Evolutionary conservation across 2,797 vertebrate genomes (phyloP).

Genomic region (Cossypha heuglini): DNA sequence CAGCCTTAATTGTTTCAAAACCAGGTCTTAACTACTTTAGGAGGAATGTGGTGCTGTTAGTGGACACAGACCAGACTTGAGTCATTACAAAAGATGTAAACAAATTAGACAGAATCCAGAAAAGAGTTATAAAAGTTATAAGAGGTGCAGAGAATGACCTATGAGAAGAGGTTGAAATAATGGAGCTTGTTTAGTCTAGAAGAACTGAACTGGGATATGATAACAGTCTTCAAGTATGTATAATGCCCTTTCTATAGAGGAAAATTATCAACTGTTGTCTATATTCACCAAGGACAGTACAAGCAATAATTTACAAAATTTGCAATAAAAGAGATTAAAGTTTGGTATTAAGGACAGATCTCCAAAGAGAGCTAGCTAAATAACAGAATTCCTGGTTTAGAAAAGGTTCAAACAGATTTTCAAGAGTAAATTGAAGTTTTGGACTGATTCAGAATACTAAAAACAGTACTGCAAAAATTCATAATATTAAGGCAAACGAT

Average conservation of each 20-base stretch:
- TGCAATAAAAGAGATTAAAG: not conserved
- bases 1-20: constrained; percentile 1
- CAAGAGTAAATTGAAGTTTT: not conserved
- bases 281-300: not conserved
- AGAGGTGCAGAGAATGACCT: not conserved
- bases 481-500: not conserved
- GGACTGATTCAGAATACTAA: not conserved
- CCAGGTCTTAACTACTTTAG: not conserved
- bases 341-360: not conserved
- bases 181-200: constrained; percentile 48
- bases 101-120: not conserved
- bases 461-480: not conserved
- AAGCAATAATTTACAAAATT: not conserved
- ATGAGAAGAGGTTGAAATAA: constrained; percentile 21
- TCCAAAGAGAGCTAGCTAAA: not conserved
- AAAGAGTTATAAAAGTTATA: constrained; percentile 21
- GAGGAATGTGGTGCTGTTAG: not conserved
- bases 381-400: not conserved
- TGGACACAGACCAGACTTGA: not conserved
- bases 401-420: not conserved
- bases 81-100: constrained; percentile 7
- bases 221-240: not conserved
- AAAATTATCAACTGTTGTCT: not conserved
- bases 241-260: not conserved
- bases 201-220: not conserved